Evolutionary conservation across 2,113 vertebrate genomes (phyloP).

Genomic region (Anser cygnoides): DNA sequence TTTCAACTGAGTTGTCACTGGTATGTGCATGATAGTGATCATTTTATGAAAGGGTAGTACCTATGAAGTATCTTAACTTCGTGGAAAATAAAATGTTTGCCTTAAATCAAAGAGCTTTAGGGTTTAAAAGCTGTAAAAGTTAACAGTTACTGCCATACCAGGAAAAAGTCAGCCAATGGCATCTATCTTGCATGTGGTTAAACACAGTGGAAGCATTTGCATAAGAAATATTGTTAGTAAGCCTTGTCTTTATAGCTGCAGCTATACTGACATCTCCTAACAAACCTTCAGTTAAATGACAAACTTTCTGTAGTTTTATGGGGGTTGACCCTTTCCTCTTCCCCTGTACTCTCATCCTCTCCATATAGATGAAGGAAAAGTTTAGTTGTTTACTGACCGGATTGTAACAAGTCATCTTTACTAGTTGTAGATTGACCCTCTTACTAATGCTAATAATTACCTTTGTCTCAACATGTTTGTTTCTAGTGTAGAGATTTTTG

Average conservation of each 20-base stretch:
- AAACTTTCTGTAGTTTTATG: not conserved
- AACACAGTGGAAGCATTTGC: not conserved
- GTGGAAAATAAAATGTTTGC: not conserved
- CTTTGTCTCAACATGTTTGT: not conserved
- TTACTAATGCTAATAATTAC: not conserved
- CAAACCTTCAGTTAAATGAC: not conserved
- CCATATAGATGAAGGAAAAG: not conserved
- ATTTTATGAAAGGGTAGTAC: not conserved
- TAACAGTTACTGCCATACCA: not conserved
- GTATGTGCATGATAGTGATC: not conserved
- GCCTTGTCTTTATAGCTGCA: not conserved
- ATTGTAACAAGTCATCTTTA: not conserved
- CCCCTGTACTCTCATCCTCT: not conserved
- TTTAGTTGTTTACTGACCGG: accelerated
- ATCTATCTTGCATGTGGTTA: not conserved
- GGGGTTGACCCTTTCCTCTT: not conserved
- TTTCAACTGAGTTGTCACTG: not conserved
- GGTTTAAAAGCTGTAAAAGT: not conserved
- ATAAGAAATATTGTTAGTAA: not conserved
- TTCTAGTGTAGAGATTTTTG: not conserved
- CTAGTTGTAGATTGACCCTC: not conserved
- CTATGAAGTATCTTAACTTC: not conserved
- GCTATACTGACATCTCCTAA: not conserved
- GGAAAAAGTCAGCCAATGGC: not conserved
- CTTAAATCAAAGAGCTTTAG: not conserved